Conservation (phyloP, 2,888 invertebrate genomes). For the Sinhomidia bicolor region DNA sequence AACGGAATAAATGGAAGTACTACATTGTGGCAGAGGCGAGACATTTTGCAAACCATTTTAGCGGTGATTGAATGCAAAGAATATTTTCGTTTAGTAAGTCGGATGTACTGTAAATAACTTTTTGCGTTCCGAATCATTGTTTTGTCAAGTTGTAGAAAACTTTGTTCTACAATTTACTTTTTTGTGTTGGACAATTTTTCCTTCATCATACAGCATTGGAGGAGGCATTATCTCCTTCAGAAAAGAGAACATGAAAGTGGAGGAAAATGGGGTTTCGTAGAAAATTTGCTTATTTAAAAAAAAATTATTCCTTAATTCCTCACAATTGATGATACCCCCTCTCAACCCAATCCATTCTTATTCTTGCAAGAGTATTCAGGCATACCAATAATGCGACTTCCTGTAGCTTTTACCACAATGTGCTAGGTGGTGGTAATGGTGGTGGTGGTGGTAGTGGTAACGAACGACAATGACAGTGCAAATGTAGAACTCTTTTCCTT, state of each 20-base stretch:
- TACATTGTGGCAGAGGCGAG: neutral
- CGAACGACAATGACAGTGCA: neutral
- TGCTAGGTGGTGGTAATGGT: neutral
- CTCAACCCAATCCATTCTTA: neutral
- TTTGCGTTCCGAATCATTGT: constrained; percentile 5
- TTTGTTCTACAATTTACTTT: neutral
- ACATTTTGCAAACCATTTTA: neutral
- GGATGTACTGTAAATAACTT: neutral
- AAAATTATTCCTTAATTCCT: too few species aligned
- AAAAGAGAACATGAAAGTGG: constrained; percentile 11
- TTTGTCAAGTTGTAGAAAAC: neutral
- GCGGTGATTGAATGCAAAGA: neutral
- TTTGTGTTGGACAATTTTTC: neutral
- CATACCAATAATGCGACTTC: neutral
- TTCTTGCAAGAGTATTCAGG: neutral
- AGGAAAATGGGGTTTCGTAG: constrained; percentile 25
- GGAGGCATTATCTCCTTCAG: constrained; percentile 9
- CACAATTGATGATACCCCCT: neutral
- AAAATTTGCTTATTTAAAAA: neutral
- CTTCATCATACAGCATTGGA: neutral
- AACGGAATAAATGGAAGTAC: neutral
- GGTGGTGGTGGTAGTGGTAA: neutral
- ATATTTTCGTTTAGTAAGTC: neutral
- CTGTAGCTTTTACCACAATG: neutral
- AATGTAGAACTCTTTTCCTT: neutral